Evolutionary conservation across 2,797 vertebrate genomes (phyloP), one percentile per base, ranked within the genome.

Genomic region (Hephaestus fuliginosus): DNA sequence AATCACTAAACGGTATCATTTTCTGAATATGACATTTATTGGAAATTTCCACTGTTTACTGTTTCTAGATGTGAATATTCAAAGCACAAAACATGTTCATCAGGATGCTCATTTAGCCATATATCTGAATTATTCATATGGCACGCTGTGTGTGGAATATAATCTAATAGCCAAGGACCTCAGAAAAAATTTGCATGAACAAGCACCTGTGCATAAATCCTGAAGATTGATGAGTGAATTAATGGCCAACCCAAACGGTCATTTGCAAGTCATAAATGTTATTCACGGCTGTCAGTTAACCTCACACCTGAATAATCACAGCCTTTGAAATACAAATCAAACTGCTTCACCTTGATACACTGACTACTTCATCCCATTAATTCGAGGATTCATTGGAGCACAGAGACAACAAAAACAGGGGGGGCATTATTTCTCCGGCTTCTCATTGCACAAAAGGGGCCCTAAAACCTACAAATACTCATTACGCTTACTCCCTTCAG

Each of bases 251-350:
- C 88, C 88, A 86, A 88, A 83, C 22, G 87, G 89, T 92, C 93
- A 94, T 95, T 95, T 94, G 92, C 93, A 95, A 95, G 93, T 94
- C 92, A 93, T 88, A 89, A 93, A 92, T 89, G 91, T 91, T 95
- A 88, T 93, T 92, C 92, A 91, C 44, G 84, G 84, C 82, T 93
- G 91, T 91, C 94, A 91, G 90, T 93, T 94, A 94, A 92, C 89
- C 92, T 85, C 76, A 30, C 84, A 88, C 84, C 88, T 89, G 94
- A 93, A 95, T 91, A 92, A 93, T 89, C 86, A 53, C 78, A 83
- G 84, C 81, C 87, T 93, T 94, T 93, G 92, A 94, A 93, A 93
- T 92, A 92, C 93, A 92, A 94, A 94, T 95, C 85, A 83, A 90
- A 93, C 82, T 48, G 83, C 78, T 89, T 90, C 88, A 93, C 92